phyloP scores from a whole-genome alignment of 2,888 invertebrate genomes.

The Dromius quadrimaculatus region DNA sequence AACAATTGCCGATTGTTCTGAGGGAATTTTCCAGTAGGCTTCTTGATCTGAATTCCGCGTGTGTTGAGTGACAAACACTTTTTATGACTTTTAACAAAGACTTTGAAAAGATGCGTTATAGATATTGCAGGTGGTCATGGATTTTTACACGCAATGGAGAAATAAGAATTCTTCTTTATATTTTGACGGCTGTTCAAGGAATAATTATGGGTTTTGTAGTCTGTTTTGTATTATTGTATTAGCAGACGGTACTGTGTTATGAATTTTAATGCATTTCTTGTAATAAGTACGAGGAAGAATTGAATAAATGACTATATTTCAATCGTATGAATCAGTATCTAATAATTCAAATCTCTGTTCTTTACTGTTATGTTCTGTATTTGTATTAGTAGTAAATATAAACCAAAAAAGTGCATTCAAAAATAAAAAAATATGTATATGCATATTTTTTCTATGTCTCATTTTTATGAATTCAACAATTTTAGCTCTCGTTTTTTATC shows the following conservation, averaged over 20 bases:
- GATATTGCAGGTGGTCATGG: background rate
- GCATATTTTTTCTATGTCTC: too few species aligned
- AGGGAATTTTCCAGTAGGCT: background rate
- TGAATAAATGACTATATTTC: too few species aligned
- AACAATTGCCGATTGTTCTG: background rate
- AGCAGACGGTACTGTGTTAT: background rate
- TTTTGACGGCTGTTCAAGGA: background rate
- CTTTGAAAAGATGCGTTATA: background rate
- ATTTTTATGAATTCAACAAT: background rate
- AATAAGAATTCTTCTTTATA: background rate
- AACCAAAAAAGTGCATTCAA: too few species aligned
- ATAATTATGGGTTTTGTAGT: background rate
- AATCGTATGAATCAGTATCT: too few species aligned
- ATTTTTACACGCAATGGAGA: background rate
- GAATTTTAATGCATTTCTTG: background rate
- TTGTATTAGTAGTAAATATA: too few species aligned
- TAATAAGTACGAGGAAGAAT: background rate
- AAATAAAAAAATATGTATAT: too few species aligned
- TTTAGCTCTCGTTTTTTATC: constrained; percentile 1
- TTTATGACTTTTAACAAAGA: background rate
- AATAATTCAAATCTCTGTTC: too few species aligned
- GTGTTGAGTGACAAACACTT: background rate
- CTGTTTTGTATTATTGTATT: background rate
- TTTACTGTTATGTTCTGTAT: too few species aligned
- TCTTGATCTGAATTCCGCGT: constrained; percentile 4